phyloP scores from a whole-genome alignment of 2,113 vertebrate species.

The Otolemur garnettii region DNA sequence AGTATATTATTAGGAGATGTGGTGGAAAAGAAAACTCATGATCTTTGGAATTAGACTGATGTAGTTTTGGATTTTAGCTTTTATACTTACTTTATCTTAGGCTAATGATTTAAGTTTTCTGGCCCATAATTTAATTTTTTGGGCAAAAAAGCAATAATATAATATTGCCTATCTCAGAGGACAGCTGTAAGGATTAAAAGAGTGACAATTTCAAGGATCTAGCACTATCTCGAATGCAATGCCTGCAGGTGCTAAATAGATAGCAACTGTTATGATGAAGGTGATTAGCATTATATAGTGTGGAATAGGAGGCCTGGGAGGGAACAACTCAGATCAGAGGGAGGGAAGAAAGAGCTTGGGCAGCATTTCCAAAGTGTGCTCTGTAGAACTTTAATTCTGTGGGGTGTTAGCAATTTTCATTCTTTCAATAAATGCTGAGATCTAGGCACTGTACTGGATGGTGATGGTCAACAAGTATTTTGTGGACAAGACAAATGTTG shows the following conservation, averaged over 20 bases:
- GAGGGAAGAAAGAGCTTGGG: neutral
- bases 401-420: neutral
- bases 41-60: neutral
- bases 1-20: neutral
- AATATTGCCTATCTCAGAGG: neutral
- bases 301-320: neutral
- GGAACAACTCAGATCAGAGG: neutral
- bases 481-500: neutral
- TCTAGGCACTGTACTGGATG: neutral
- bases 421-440: neutral
- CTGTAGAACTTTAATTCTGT: neutral
- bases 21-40: neutral
- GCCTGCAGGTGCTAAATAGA: neutral
- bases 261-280: neutral
- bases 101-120: slow-evolving; percentile 14
- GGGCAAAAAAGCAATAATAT: neutral
- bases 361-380: neutral
- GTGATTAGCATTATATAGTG: accelerated
- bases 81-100: neutral
- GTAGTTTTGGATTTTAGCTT: neutral
- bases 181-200: neutral
- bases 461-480: neutral
- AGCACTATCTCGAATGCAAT: neutral
- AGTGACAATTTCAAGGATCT: neutral
- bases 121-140: neutral